Conservation (phyloP, 2,797 vertebrate genomes). For the Scolopax bukidnonensis region DNA sequence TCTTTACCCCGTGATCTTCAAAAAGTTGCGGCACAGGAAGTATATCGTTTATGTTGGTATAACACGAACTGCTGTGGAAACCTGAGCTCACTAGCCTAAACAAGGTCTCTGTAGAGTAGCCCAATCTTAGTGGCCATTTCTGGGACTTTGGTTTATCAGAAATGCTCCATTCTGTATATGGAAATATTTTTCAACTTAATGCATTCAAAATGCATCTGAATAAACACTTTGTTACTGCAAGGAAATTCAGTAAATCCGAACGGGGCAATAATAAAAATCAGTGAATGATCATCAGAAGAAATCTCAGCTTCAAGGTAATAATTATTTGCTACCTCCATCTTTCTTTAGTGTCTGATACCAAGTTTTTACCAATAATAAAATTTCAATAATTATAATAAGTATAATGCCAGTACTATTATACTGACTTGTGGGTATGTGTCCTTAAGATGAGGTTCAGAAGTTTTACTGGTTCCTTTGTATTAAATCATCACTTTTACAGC, state of each 20-base stretch:
- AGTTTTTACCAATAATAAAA: not conserved
- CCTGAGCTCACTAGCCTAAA: not conserved
- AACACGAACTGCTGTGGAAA: not conserved
- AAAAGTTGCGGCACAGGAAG: not conserved
- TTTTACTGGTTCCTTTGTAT: not conserved
- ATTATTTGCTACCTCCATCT: not conserved
- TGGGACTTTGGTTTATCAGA: not conserved
- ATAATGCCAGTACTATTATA: not conserved
- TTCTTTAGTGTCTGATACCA: not conserved
- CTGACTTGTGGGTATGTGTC: not conserved
- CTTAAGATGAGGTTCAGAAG: not conserved
- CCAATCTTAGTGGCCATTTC: not conserved
- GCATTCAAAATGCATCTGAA: not conserved
- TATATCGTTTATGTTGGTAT: not conserved
- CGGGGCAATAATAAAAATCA: not conserved
- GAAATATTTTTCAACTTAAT: not conserved
- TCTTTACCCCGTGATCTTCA: not conserved
- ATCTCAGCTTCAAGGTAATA: not conserved
- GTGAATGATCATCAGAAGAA: not conserved
- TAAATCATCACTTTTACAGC: conserved; percentile 7
- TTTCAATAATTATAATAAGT: not conserved
- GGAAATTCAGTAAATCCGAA: not conserved
- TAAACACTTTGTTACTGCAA: not conserved
- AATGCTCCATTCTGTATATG: not conserved
- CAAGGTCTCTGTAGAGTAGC: not conserved